Percentiles rank a stretch among this genome's conserved stretches.
These are phyloP conservation scores for Trichechus manatus DNA, from an alignment of 2,113 vertebrate species.

Conservation along the genomic window DNA sequence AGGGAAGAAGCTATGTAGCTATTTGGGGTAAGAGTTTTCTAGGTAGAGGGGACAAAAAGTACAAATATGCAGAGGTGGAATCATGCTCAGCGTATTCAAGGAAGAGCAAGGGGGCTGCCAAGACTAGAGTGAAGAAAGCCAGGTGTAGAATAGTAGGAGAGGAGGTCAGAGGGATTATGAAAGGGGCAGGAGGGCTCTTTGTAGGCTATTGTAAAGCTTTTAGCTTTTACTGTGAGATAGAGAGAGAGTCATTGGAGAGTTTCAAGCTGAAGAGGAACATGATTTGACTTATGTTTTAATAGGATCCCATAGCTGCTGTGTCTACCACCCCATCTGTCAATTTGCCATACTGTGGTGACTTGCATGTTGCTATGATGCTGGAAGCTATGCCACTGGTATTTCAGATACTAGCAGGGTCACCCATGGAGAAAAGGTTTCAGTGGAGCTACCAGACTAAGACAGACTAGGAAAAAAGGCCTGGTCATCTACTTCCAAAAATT, in stretches of 20 bases:
- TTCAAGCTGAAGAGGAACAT: neutral
- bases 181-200: neutral
- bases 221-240: neutral
- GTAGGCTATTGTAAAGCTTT: neutral
- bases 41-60: conserved; percentile 3
- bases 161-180: neutral
- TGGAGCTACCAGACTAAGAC: neutral
- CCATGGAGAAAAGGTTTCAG: neutral
- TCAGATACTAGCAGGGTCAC: neutral
- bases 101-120: neutral
- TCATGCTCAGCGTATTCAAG: neutral
- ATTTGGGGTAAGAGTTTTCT: neutral
- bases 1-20: neutral
- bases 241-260: neutral
- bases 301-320: neutral
- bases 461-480: no score
- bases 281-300: conserved; percentile 17
- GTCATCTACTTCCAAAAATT: neutral
- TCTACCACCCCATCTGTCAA: neutral
- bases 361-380: neutral
- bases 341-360: neutral
- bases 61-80: neutral
- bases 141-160: neutral
- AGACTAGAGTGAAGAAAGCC: neutral
- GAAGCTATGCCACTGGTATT: neutral